These are phyloP conservation scores for Leguminivora glycinivorella DNA, from an alignment of 1,140 invertebrate species.

Conservation along the genomic window DNA sequence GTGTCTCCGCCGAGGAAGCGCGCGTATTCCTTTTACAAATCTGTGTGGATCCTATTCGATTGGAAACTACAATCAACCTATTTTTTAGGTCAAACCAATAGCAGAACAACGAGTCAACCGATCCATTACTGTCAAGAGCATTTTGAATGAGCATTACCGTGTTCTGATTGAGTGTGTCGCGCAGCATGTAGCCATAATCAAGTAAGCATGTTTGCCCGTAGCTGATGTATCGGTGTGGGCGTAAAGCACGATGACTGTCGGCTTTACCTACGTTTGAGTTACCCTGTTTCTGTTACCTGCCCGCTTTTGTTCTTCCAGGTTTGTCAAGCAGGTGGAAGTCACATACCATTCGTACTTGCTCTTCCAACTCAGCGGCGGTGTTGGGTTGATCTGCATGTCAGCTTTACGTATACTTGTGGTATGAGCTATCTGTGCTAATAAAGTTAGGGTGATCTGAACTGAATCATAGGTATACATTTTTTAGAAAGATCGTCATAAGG, in stretches of 20 bases:
- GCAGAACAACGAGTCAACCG: neutral
- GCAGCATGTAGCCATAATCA: slow-evolving; percentile 57
- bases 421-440: slow-evolving; percentile 35
- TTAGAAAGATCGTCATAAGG: too few species aligned
- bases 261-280: too few species aligned
- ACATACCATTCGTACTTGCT: slow-evolving; percentile 62
- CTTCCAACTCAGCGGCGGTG: slow-evolving; percentile 64
- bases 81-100: slow-evolving; percentile 42
- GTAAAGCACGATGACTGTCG: too few species aligned
- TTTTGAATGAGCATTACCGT: slow-evolving; percentile 43
- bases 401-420: slow-evolving; percentile 64
- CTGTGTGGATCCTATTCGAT: too few species aligned
- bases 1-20: too few species aligned
- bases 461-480: too few species aligned
- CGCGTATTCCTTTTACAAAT: too few species aligned
- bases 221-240: neutral
- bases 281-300: too few species aligned
- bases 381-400: slow-evolving; percentile 71
- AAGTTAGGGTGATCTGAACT: too few species aligned
- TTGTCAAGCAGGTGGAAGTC: slow-evolving; percentile 57
- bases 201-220: slow-evolving; percentile 41
- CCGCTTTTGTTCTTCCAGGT: slow-evolving; percentile 50
- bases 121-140: slow-evolving; percentile 21
- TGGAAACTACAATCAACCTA: neutral
- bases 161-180: slow-evolving; percentile 56